Conservation (phyloP, 2,797 vertebrate genomes). For the Galago senegalensis region DNA sequence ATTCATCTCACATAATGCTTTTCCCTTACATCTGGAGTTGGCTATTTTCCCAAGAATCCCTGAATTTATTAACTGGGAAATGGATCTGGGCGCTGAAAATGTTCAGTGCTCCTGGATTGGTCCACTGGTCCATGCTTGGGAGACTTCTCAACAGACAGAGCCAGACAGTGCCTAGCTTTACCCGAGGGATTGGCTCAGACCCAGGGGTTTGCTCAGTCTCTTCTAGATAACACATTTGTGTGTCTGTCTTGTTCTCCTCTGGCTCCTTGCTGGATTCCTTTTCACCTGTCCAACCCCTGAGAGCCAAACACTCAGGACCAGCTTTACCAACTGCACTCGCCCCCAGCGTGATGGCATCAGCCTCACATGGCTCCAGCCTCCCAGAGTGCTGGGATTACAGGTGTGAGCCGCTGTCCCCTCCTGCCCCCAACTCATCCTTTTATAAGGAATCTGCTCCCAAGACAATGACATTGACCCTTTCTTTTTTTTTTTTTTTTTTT, state of each 20-base stretch:
- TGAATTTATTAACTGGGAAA: neutral
- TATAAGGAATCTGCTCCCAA: neutral
- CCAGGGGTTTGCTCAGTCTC: neutral
- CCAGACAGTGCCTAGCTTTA: neutral
- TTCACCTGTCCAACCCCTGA: too few relatives aligned
- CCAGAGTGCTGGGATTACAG: too few relatives aligned
- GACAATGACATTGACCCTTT: neutral
- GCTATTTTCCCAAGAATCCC: neutral
- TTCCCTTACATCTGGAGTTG: neutral
- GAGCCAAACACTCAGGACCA: neutral
- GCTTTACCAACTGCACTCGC: neutral
- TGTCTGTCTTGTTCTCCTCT: too few relatives aligned
- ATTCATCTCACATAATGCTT: neutral
- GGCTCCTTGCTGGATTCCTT: too few relatives aligned
- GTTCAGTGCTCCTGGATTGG: neutral
- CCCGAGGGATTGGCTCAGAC: neutral
- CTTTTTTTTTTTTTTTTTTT: too few relatives aligned
- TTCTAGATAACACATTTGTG: neutral
- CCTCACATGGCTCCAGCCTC: neutral
- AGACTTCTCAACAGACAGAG: neutral
- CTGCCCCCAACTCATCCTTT: neutral
- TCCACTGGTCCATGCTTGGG: neutral
- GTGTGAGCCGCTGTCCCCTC: too few relatives aligned
- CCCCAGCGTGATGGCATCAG: rapidly evolving
- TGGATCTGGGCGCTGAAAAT: too few relatives aligned